Percentiles rank a stretch among this genome's conserved stretches.
These are phyloP conservation scores for Dipodomys merriami DNA, from an alignment of 2,113 vertebrate species.

Conservation along the genomic window DNA sequence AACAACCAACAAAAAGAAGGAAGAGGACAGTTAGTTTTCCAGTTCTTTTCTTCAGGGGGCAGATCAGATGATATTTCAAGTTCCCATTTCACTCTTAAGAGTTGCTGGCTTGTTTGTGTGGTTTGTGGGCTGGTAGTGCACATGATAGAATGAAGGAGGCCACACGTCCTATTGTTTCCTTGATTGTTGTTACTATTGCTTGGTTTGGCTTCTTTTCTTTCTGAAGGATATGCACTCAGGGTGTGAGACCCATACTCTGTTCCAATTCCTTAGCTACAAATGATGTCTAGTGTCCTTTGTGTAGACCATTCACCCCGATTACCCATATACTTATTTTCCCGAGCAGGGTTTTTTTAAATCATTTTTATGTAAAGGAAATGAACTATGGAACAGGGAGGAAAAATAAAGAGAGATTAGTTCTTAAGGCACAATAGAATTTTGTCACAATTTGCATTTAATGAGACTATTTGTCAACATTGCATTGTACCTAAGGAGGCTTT, in stretches of 20 bases:
- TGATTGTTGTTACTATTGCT: too few relatives aligned
- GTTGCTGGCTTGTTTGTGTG: not conserved
- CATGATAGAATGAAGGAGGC: not conserved
- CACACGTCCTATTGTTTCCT: not conserved
- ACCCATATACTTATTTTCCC: not conserved
- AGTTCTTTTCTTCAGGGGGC: not conserved
- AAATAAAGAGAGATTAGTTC: constrained; percentile 25
- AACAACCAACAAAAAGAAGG: not conserved
- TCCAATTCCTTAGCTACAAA: not conserved
- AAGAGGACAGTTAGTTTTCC: not conserved
- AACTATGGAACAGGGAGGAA: not conserved
- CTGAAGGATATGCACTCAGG: not conserved
- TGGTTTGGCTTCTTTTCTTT: not conserved
- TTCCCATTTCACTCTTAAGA: not conserved
- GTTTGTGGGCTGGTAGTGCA: not conserved
- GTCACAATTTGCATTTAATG: constrained; percentile 53
- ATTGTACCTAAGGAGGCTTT: constrained; percentile 61
- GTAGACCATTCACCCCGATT: not conserved
- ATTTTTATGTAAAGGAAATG: not conserved
- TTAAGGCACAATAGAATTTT: constrained; percentile 53
- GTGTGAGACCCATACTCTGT: not conserved
- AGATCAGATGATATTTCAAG: not conserved
- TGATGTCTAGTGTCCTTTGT: not conserved
- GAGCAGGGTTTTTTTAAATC: not conserved
- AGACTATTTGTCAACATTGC: constrained; percentile 57